Percentiles rank a stretch among this genome's conserved stretches.
phyloP scores from a whole-genome alignment of 2,888 invertebrate species.

The Notocelia uddmanniana region DNA sequence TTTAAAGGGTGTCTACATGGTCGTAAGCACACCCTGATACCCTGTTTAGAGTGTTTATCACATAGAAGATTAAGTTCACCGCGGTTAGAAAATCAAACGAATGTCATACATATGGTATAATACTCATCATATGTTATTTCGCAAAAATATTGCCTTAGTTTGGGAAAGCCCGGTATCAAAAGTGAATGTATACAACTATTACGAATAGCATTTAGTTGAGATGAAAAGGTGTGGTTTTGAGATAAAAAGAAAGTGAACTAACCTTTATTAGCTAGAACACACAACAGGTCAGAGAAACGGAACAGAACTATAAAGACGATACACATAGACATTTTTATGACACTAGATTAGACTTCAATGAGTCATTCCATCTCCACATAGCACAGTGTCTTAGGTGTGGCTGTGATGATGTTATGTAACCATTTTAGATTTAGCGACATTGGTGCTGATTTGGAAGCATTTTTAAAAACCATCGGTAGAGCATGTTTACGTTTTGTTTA shows the following conservation, averaged over 20 bases:
- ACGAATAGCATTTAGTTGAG: too few relatives aligned
- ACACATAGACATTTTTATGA: slow-evolving; percentile 73
- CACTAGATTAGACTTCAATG: slow-evolving; percentile 73
- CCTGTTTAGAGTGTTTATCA: too few relatives aligned
- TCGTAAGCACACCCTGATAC: too few relatives aligned
- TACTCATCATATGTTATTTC: too few relatives aligned
- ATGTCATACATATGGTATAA: too few relatives aligned
- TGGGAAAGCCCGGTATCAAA: too few relatives aligned
- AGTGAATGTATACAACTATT: too few relatives aligned
- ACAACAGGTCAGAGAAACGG: slow-evolving; percentile 73
- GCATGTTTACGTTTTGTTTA: not conserved
- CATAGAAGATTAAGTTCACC: too few relatives aligned
- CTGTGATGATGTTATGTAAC: slow-evolving; percentile 50
- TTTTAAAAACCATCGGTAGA: not conserved
- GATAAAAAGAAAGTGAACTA: not conserved
- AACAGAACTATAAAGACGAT: slow-evolving; percentile 73
- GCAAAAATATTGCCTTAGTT: too few relatives aligned
- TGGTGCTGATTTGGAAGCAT: not conserved
- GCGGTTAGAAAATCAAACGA: too few relatives aligned
- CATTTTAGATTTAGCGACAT: slow-evolving; percentile 1
- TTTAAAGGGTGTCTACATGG: too few relatives aligned
- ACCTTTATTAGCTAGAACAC: slow-evolving; percentile 2
- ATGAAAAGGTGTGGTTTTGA: not conserved
- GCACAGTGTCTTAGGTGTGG: slow-evolving; percentile 64
- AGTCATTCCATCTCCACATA: slow-evolving; percentile 68